Percentiles rank a stretch among this genome's conserved stretches.
These are phyloP conservation scores for Nestor notabilis DNA, from an alignment of 2,113 vertebrate genomes.

Conservation along the genomic window DNA sequence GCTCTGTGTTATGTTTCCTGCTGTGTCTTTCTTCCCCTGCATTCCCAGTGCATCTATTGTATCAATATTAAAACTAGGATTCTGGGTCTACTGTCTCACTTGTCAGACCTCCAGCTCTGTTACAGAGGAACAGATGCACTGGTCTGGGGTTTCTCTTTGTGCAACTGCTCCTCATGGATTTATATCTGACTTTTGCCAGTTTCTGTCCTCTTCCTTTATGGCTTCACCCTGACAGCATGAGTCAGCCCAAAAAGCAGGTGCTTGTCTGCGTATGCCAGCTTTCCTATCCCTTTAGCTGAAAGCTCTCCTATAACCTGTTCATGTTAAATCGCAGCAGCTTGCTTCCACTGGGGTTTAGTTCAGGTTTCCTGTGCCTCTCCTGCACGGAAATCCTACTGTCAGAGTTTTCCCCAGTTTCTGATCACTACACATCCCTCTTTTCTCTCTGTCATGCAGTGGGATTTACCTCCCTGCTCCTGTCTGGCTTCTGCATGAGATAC, in stretches of 20 bases:
- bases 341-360: not conserved
- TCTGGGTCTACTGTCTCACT: not conserved
- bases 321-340: not conserved
- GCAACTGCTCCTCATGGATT: not conserved
- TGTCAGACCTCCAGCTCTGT: not conserved
- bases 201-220: not conserved
- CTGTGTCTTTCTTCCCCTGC: fast-evolving
- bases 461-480: not conserved
- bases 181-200: not conserved
- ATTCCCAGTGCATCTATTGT: not conserved
- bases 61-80: not conserved
- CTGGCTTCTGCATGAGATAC: not conserved
- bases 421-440: not conserved
- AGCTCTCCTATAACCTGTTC: not conserved
- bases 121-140: not conserved
- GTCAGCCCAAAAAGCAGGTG: not conserved
- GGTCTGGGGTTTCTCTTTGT: not conserved
- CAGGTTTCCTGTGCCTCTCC: not conserved
- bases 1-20: fast-evolving
- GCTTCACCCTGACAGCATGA: not conserved
- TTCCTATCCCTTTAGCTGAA: not conserved
- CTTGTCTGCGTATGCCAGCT: not conserved
- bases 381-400: not conserved
- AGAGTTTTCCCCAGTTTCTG: not conserved
- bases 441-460: not conserved